Evolutionary conservation across 2,113 vertebrate species (phyloP), one percentile per base, ranked within the genome.

Genomic region (Ailurus styani): DNA sequence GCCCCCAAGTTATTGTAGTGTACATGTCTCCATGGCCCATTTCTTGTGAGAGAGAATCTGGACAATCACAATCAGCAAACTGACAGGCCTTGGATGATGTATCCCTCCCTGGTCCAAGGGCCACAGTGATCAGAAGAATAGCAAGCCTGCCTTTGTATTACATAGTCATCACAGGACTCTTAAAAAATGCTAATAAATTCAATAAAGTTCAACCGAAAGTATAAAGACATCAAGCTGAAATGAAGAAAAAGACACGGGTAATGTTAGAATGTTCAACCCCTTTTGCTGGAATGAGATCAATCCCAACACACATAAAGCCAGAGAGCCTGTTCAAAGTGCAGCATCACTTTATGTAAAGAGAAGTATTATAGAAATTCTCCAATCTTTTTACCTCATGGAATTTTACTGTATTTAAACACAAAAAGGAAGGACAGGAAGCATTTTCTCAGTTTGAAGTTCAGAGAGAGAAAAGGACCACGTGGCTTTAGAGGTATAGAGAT

Each of bases 321-420:
- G 87, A 64, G 13, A 75, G 57, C 90, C 91, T 91, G 47, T 86
- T 92, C 40, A 60, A n/a, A 95, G 37, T 66, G 40, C 5, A 50
- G 3, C 7, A 82, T 54, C 52, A 57, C 10, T 95, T 87, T 64
- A 85, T 81, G 47, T 57, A 83, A 75, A 81, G 62, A 95, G 73
- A 87, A 60, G 10, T 77, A 68, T 91, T 85, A 54, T 31, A 77
- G 73, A 94, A 83, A 90, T 45, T 42, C n/a, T 84, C 31, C 73
- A 87, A 17, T 37, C 77, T 9, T 29, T 90, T 96, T 91, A 52
- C 82, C 45, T 62, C 23, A 70, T 57, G 82, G 57, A 81, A 91
- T 90, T 96, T 92, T 84, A 40, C 55, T 55, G n/a, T 81, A 15
- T 89, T 93, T 96, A 94, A 87, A 91, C 82, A 77, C 9, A 84